Conservation (phyloP, 2,113 vertebrate species). For the Dipodomys merriami region DNA sequence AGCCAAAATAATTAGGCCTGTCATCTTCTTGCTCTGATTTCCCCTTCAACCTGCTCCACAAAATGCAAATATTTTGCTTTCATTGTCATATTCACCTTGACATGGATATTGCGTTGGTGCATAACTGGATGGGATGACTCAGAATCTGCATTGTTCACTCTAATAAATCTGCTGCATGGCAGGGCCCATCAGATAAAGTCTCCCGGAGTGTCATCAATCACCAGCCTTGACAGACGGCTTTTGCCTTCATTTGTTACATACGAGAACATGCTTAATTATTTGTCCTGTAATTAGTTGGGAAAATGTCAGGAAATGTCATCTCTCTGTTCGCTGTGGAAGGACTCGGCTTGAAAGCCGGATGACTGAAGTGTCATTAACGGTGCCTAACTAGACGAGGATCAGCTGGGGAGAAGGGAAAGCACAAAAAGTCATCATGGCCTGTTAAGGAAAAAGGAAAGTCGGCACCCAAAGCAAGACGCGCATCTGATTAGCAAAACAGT, state of each 20-base stretch:
- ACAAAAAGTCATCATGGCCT: conserved; percentile 96
- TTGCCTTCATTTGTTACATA: conserved; percentile 99
- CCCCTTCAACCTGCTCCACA: conserved; percentile 98
- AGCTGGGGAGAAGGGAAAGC: conserved; percentile 91
- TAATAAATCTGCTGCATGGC: conserved; percentile 99
- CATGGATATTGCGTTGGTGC: conserved; percentile 99
- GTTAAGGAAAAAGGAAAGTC: conserved; percentile 93
- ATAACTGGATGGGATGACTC: conserved; percentile 99
- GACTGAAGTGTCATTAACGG: conserved; percentile 99
- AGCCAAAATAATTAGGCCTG: conserved; percentile 99
- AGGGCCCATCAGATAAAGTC: conserved; percentile 99
- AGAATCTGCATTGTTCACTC: conserved; percentile 99
- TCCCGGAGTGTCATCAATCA: conserved; percentile 99
- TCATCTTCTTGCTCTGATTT: conserved; percentile 99
- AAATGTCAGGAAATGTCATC: conserved; percentile 99
- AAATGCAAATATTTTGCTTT: conserved; percentile 99
- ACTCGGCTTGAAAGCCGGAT: conserved; percentile 97
- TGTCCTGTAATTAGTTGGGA: conserved; percentile 99
- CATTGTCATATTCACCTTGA: conserved; percentile 99
- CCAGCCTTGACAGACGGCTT: conserved; percentile 97
- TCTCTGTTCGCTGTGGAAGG: conserved; percentile 98
- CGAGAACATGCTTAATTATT: conserved; percentile 99
- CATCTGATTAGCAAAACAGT: conserved; percentile 94
- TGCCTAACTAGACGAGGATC: conserved; percentile 98
- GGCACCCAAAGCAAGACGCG: conserved; percentile 91